Conservation (phyloP, 2,888 invertebrate species). For the Eupeodes latifasciatus region DNA sequence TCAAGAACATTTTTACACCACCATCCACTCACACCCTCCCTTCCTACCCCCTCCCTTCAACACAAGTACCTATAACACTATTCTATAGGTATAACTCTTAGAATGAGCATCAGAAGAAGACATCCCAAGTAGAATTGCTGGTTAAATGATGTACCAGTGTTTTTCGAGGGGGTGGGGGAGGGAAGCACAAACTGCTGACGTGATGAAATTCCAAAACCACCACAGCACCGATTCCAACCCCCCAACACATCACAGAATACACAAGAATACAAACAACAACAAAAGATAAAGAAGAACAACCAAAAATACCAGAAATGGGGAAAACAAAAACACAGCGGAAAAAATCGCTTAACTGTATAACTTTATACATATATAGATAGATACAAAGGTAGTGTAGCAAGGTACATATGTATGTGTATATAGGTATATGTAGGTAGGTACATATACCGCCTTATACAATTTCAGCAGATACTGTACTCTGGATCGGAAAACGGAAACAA, state of each 20-base stretch:
- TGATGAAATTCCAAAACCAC: constrained; percentile 76
- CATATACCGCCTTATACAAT: not conserved
- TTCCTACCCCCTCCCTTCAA: not conserved
- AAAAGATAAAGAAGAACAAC: constrained; percentile 41
- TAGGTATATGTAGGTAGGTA: too few relatives aligned
- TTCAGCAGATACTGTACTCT: constrained; percentile 35
- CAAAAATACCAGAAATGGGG: constrained; percentile 56
- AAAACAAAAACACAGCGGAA: constrained; percentile 70
- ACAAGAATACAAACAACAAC: constrained; percentile 27
- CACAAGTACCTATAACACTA: not conserved
- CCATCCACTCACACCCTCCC: not conserved
- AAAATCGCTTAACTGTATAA: constrained; percentile 64
- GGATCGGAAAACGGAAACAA: constrained; percentile 54
- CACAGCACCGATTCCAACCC: constrained; percentile 27
- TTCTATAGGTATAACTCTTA: not conserved
- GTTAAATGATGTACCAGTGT: constrained; percentile 75
- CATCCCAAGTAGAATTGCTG: constrained; percentile 69
- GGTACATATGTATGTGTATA: too few relatives aligned
- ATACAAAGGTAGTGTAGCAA: too few relatives aligned
- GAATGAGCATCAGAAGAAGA: constrained; percentile 31
- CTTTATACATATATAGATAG: constrained; percentile 42
- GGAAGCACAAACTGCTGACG: constrained; percentile 77
- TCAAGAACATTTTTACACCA: constrained; percentile 58
- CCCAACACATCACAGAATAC: constrained; percentile 36
- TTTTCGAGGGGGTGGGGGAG: constrained; percentile 68